Base-by-base conservation (phyloP, 2,113 vertebrate species). In the Sitta europaea region DNA sequence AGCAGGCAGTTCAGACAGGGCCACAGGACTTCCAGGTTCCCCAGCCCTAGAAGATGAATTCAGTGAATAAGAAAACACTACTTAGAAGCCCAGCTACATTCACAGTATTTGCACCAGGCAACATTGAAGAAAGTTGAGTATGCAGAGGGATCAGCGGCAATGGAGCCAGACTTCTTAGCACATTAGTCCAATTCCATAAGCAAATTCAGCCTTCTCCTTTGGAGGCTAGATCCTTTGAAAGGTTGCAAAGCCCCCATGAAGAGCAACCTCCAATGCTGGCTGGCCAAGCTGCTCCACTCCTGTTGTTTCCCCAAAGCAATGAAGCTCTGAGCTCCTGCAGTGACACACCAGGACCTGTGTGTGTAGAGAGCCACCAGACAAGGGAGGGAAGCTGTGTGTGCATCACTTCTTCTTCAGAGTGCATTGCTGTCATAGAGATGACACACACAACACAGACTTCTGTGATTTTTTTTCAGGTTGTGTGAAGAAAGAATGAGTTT, bases 81-180 rank as follows among this genome's bases (percentile, higher is more conserved):
- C 27, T 61, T 35, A 36, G 45, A 75, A 71, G 59, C 18, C 45
- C 36, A 57, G 42, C 19, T 48, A 40, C 40, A 36, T 20, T 66
- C 55, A 45, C 10, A 38, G 2, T n/a, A 23, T 16, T 58, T 81
- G 35, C 36, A 48, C 2, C 27, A 43, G 45, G 42, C 4, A 66
- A 25, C 58, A 48, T 0, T 84, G 40, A 62, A 68, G 20, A 5
- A n/a, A 75, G 19, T 3, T 2, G 3, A 7, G 12, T 24, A 8
- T 36, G 5, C 23, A 68, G 33, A 73, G 15, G 12, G 43, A 43
- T n/a, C 43, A 27, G 53, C 10, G 45, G 57, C 22, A 36, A 27
- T 2, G 15, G 25, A 73, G 40, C 9, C 16, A 47, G 21, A 24
- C 23, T 31, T 65, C 18, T 31, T 29, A 78, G 65, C 13, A 28